Evolutionary conservation across 1,140 invertebrate species (phyloP).

Genomic region (Drosophila yakuba): DNA sequence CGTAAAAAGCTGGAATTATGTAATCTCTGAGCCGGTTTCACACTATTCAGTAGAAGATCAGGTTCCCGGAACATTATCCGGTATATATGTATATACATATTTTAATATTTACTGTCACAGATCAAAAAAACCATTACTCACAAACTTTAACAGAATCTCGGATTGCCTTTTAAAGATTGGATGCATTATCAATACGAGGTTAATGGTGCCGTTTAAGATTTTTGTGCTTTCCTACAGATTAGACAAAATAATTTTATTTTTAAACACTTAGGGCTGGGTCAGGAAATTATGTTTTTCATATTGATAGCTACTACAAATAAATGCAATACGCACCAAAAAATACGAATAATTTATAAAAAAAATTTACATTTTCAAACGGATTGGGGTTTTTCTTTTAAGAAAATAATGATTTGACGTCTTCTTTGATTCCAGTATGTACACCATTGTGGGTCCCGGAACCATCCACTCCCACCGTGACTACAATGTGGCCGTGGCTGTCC

Average conservation of each 20-base stretch:
- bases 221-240: background rate
- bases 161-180: background rate
- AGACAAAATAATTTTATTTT: background rate
- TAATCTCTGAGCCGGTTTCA: slow-evolving; percentile 49
- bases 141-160: slow-evolving; percentile 5
- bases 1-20: slow-evolving; percentile 34
- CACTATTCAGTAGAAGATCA: slow-evolving; percentile 31
- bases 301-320: no score
- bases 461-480: slow-evolving; percentile 93
- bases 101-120: background rate
- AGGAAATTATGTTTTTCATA: background rate
- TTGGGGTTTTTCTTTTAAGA: no score
- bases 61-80: slow-evolving; percentile 50
- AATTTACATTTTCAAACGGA: no score
- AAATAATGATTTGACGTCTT: no score
- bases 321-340: no score
- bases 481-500: slow-evolving; percentile 91
- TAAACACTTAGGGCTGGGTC: background rate
- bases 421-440: slow-evolving; percentile 86
- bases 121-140: slow-evolving; percentile 1
- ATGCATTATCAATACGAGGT: slow-evolving; percentile 20
- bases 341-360: no score
- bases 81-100: slow-evolving; percentile 35
- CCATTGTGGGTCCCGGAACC: slow-evolving; percentile 92
- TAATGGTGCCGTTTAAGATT: slow-evolving; percentile 5